Conservation (phyloP, 1,140 invertebrate genomes). For the Nilaparvata lugens region DNA sequence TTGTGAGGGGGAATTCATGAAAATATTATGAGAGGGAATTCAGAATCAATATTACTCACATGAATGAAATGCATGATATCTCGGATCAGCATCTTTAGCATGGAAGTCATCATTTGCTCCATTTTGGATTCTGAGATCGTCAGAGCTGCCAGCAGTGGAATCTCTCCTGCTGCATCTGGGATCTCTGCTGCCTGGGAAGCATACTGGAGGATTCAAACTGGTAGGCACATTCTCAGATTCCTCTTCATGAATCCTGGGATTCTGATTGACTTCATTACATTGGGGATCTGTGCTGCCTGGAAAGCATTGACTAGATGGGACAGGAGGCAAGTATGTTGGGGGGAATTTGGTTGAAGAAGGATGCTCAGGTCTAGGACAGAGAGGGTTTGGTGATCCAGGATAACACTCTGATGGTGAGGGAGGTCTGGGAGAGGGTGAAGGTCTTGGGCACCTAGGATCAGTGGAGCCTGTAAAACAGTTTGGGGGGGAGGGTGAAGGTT, state of each 20-base stretch:
- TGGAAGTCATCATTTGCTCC: constrained; percentile 23
- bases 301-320: constrained; percentile 13
- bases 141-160: not conserved
- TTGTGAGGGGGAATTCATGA: too few relatives aligned
- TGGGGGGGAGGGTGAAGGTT: constrained; percentile 17
- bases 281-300: constrained; percentile 29
- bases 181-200: constrained; percentile 27
- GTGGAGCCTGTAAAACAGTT: constrained; percentile 32
- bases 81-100: constrained; percentile 29
- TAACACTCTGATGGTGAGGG: constrained; percentile 23
- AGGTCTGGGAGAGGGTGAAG: constrained; percentile 18
- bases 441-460: constrained; percentile 32
- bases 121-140: not conserved
- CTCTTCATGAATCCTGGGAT: not conserved
- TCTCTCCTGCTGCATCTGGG: constrained; percentile 16
- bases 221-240: constrained; percentile 4
- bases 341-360: constrained; percentile 17
- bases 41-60: constrained; percentile 32
- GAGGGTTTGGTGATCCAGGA: constrained; percentile 31
- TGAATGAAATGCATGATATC: constrained; percentile 33
- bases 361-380: constrained; percentile 26
- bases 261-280: constrained; percentile 19
- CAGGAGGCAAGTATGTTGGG: constrained; percentile 13
- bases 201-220: constrained; percentile 11
- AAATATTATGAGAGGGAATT: too few relatives aligned